These are phyloP conservation scores for Cryptoleucopteryx plumbea DNA, from an alignment of 2,113 vertebrate genomes.

Conservation along the genomic window DNA sequence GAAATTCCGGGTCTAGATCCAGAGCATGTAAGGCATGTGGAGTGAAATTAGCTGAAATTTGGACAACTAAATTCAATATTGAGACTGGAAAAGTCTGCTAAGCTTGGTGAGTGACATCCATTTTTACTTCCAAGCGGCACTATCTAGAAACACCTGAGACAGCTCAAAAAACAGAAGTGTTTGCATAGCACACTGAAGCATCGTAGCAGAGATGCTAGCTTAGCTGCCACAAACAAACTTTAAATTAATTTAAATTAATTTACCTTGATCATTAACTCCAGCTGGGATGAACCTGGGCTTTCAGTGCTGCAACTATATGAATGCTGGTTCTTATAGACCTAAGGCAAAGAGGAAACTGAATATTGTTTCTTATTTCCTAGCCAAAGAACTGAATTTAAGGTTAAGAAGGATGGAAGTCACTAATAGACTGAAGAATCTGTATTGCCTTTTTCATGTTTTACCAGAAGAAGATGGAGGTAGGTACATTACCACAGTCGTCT, in stretches of 20 bases:
- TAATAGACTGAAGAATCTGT: background rate
- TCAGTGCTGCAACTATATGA: background rate
- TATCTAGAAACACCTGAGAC: background rate
- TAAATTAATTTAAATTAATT: background rate
- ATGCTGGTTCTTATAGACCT: background rate
- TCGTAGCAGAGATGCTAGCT: background rate
- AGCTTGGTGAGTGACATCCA: background rate
- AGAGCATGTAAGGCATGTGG: rapidly evolving
- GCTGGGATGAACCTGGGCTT: background rate
- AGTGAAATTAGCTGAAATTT: background rate
- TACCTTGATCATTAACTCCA: background rate
- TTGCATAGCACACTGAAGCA: background rate
- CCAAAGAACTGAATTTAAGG: background rate
- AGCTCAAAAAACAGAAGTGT: background rate
- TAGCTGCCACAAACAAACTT: background rate
- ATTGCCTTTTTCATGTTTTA: background rate
- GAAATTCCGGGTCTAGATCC: background rate
- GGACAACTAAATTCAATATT: background rate
- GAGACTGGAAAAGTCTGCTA: background rate
- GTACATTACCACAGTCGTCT: background rate
- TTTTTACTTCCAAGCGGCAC: background rate
- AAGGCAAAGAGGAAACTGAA: background rate
- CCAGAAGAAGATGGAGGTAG: background rate
- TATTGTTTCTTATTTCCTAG: background rate
- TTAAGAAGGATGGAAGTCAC: background rate